Conservation (phyloP, 1,140 invertebrate species). For the Ips nitidus region DNA sequence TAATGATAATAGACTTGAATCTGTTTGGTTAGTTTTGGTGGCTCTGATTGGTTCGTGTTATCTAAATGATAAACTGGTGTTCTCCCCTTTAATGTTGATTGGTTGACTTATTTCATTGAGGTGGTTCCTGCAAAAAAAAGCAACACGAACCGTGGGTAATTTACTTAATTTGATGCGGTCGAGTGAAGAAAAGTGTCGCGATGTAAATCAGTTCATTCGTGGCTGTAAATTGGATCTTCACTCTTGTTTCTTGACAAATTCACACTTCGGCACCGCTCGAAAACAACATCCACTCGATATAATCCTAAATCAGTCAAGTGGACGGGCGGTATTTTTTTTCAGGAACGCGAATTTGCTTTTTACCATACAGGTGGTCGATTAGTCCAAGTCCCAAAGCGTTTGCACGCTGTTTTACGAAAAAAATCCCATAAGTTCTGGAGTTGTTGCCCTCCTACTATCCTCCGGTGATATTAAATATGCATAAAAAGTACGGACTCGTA, state of each 20-base stretch:
- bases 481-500: conserved; percentile 8
- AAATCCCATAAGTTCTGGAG: too few relatives aligned
- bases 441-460: background rate
- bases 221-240: conserved; percentile 11
- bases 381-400: background rate
- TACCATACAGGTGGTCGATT: conserved; percentile 1
- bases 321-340: conserved; percentile 5
- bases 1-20: too few relatives aligned
- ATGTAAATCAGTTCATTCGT: conserved; percentile 9
- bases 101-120: too few relatives aligned
- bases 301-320: conserved; percentile 12
- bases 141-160: background rate
- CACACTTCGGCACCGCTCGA: conserved; percentile 11
- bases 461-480: background rate
- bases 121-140: too few relatives aligned
- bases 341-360: conserved; percentile 7
- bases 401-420: too few relatives aligned
- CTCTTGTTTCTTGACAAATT: conserved; percentile 20
- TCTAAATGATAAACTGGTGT: too few relatives aligned
- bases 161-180: conserved; percentile 10
- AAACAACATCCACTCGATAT: conserved; percentile 8
- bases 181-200: conserved; percentile 1
- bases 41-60: too few relatives aligned
- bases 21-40: too few relatives aligned
- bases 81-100: too few relatives aligned